Base-by-base conservation (phyloP, 2,888 invertebrate genomes). In the Lampropteryx suffumata region DNA sequence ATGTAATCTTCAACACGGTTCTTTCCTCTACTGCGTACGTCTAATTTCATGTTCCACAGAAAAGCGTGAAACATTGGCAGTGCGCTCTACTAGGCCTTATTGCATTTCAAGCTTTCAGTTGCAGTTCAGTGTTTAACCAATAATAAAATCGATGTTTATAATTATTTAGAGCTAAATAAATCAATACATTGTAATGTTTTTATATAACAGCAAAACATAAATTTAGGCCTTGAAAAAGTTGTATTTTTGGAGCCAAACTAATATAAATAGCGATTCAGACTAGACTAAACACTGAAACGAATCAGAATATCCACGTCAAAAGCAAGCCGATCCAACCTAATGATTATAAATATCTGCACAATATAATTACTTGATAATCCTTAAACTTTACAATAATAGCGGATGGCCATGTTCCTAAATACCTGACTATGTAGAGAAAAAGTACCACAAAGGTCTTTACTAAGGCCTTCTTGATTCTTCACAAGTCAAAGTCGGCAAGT, bases 351-450 rank as follows among this genome's bases (percentile, higher is more conserved):
- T 30, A 12, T 2, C 17, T 21, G 11, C n/a, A 2, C 30, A 41
- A 36, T 35, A 33, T 46, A 40, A 29, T 21, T 32, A 12, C 24
- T 43, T 14, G 10, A 36, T 7, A 33, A 28, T 26, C 13, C 26
- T 33, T 46, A 47, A 43, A 43, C 47, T 52, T 46, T 48, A 40
- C 39, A 28, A 36, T 28, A 32, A 42, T 32, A 55, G 46, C 14
- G 28, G 55, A 48, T 44, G 56, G 37, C 52, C 58, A 32, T 48
- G 52, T 48, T 56, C 42, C 46, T 51, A 57, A 55, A 51, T 52
- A n/a, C 41, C 55, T 50, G 45, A 24, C 55, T 59, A 61, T 59
- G 45, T 52, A 48, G 12, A 59, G 59, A 52, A 46, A 46, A 10
- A 54, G 36, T 48, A 32, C 43, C 26, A 49, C 46, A 44, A 59